Evolutionary conservation across 2,797 vertebrate species (phyloP), one percentile per base, ranked within the genome.

Genomic region (Sardinella longiceps): DNA sequence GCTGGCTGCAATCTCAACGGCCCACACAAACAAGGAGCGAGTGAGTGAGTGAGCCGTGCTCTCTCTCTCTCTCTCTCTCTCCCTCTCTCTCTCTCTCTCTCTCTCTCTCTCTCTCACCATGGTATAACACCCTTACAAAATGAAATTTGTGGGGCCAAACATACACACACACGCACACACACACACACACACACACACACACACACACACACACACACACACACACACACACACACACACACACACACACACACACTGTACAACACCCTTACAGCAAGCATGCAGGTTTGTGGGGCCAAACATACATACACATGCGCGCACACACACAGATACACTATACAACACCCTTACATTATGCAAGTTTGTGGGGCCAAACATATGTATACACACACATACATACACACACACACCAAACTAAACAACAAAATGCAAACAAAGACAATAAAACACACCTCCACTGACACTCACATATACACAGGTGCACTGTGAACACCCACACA

Each of bases 401-500:
- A 28, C 25, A 66, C 28, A 25, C 56, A 60, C n/a, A 15, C 60
- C n/a, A n/a, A n/a, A n/a, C n/a, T n/a, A n/a, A n/a, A n/a, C n/a
- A n/a, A n/a, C 14, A 14, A 12, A 37, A 74, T 11, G 30, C 15
- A 74, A 30, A 20, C 9, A 7, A 33, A 5, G 18, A 51, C 50
- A 51, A 51, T 20, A 51, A 74, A 20, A 66, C 28, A 1, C 25
- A 66, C 45, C 10, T 30, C 46, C 63, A 56, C 25, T 81, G 60
- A 77, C 53, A 80, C 80, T 1, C 66, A 37, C 86, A 82, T 80
- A 28, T 48, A 45, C 53, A 56, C 83, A 60, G 50, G 18, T 50
- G 9, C 48, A 9, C 10, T 39, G n/a, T 7, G 9, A 50, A 56
- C 50, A 25, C 50, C 58, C 37, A 23, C 50, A 60, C 28, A 53